A percentile compares a stretch with the other conserved stretches of the same genome.
Evolutionary conservation across 2,888 invertebrate species (phyloP).

Genomic region (Eilema caniola): DNA sequence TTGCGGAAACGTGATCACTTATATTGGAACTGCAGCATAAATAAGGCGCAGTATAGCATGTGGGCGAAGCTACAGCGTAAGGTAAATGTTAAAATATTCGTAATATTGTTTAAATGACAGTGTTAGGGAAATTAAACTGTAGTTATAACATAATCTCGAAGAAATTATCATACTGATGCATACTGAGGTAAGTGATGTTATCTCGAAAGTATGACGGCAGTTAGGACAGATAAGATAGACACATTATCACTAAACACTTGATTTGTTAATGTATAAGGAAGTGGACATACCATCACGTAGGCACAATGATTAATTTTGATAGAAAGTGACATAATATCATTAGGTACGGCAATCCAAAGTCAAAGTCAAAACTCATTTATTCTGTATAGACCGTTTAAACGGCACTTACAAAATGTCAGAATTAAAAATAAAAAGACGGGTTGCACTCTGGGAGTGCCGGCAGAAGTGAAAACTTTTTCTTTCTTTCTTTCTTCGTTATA

Average conservation of each 20-base stretch:
- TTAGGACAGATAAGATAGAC: slow-evolving; percentile 14
- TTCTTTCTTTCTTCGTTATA: too few species aligned
- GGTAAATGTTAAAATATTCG: background rate
- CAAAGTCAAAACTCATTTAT: too few species aligned
- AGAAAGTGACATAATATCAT: too few species aligned
- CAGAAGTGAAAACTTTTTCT: too few species aligned
- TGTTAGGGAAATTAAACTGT: background rate
- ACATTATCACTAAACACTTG: slow-evolving; percentile 11
- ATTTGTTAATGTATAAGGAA: slow-evolving; percentile 18
- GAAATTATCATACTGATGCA: slow-evolving; percentile 5
- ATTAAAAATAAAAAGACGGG: too few species aligned
- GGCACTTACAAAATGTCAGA: too few species aligned
- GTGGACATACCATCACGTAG: slow-evolving; percentile 14
- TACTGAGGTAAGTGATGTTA: slow-evolving; percentile 7
- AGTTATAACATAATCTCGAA: slow-evolving; percentile 1
- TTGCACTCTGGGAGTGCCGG: too few species aligned
- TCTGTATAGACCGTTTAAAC: too few species aligned
- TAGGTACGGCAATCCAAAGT: too few species aligned
- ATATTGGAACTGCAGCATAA: too few species aligned
- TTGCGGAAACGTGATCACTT: background rate
- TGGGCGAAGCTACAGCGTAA: background rate
- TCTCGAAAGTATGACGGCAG: slow-evolving; percentile 15
- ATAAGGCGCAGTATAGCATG: background rate
- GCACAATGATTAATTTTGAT: background rate
- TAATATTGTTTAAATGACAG: background rate